A percentile compares a stretch with the other conserved stretches of the same genome.
Evolutionary conservation across 2,113 vertebrate genomes (phyloP).

Genomic region (Pseudorectes ferrugineus): DNA sequence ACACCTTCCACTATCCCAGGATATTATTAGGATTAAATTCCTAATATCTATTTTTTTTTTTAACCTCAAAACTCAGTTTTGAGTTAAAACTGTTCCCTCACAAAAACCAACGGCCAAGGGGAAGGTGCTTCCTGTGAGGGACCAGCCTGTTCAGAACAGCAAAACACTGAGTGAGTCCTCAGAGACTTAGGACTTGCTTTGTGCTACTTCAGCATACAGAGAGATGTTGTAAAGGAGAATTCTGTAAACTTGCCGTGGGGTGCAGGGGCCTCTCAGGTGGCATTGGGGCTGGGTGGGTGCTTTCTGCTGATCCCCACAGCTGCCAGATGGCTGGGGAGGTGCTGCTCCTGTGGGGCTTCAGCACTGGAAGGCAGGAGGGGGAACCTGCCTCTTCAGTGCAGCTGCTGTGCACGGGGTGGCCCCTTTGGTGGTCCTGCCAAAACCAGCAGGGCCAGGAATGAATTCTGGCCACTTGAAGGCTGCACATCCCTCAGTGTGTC

Average conservation of each 20-base stretch:
- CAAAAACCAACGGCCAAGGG: background rate
- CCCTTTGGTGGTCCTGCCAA: background rate
- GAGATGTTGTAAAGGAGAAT: background rate
- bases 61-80: background rate
- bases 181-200: background rate
- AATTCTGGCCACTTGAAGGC: background rate
- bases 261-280: background rate
- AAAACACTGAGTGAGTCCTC: background rate
- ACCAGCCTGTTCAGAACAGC: background rate
- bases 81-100: background rate
- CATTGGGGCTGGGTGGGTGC: background rate
- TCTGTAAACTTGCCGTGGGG: background rate
- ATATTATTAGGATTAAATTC: background rate
- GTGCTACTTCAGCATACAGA: background rate
- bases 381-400: background rate
- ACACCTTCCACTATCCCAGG: background rate
- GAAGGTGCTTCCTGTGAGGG: background rate
- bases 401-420: background rate
- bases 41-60: background rate
- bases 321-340: background rate
- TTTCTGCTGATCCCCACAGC: background rate
- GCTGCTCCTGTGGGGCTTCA: background rate
- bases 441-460: background rate
- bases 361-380: background rate
- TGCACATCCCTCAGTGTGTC: background rate